phyloP scores from a whole-genome alignment of 2,888 invertebrate genomes.

The Anaspis maculata region DNA sequence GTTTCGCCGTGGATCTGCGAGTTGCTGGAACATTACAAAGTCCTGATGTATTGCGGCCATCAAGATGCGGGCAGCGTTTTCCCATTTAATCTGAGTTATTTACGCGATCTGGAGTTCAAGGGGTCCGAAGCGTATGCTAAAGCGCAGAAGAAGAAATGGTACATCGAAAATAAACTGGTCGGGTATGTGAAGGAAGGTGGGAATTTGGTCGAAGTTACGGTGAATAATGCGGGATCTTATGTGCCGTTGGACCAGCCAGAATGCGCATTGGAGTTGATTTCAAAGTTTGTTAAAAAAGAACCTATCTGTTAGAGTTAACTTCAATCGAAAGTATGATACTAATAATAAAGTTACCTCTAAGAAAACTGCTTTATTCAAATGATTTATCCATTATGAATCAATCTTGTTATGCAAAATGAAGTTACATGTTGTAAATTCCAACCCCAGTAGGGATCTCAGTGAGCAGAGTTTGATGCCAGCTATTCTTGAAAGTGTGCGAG shows the following conservation, averaged over 20 bases:
- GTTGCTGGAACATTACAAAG: conserved; percentile 57
- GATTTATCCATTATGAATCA: too few species aligned
- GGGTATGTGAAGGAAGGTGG: conserved; percentile 68
- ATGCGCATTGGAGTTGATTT: conserved; percentile 67
- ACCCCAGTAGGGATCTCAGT: too few species aligned
- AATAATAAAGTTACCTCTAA: too few species aligned
- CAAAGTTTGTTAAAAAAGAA: conserved; percentile 49
- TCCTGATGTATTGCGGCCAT: conserved; percentile 84
- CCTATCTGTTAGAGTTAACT: conserved; percentile 23
- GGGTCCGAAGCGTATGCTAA: conserved; percentile 56
- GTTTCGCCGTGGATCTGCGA: conserved; percentile 65
- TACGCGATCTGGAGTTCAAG: conserved; percentile 62
- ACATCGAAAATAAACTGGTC: conserved; percentile 57
- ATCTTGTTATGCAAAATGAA: too few species aligned
- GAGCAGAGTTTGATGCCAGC: too few species aligned
- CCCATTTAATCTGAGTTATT: conserved; percentile 72
- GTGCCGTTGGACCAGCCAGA: conserved; percentile 72
- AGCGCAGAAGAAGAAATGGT: conserved; percentile 62
- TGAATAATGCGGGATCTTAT: conserved; percentile 76
- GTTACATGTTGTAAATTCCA: too few species aligned
- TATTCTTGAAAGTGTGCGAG: too few species aligned
- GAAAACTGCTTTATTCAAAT: too few species aligned
- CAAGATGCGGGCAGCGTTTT: conserved; percentile 86
- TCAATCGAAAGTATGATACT: too few species aligned
- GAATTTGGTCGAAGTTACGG: conserved; percentile 63